phyloP scores from a whole-genome alignment of 2,888 invertebrate species.

The Electrophaes corylata region DNA sequence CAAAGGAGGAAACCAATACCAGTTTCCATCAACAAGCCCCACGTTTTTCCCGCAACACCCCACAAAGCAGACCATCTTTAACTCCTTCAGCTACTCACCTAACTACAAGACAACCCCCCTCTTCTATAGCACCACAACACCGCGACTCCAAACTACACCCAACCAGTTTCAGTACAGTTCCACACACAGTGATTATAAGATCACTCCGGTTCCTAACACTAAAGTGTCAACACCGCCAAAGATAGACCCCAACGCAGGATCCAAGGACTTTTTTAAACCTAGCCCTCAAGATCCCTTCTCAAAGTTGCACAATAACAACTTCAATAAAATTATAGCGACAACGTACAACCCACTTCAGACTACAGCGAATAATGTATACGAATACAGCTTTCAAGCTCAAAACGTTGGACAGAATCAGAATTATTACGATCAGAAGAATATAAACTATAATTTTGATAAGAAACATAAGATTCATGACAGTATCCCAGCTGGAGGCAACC shows the following conservation, averaged over 20 bases:
- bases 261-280: constrained; percentile 68
- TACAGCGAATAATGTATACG: constrained; percentile 62
- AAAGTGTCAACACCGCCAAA: constrained; percentile 66
- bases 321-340: constrained; percentile 66
- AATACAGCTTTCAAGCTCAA: constrained; percentile 59
- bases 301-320: constrained; percentile 56
- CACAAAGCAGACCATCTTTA: constrained; percentile 72
- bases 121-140: constrained; percentile 67
- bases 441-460: constrained; percentile 60
- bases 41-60: constrained; percentile 70
- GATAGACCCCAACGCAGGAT: constrained; percentile 67
- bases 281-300: constrained; percentile 78
- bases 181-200: constrained; percentile 68
- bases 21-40: constrained; percentile 66
- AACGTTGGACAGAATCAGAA: constrained; percentile 65
- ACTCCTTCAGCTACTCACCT: constrained; percentile 70
- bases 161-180: constrained; percentile 69
- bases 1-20: constrained; percentile 77
- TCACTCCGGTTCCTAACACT: constrained; percentile 75
- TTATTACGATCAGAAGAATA: constrained; percentile 48
- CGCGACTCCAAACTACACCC: constrained; percentile 61
- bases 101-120: constrained; percentile 66
- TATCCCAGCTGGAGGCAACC: constrained; percentile 65
- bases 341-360: constrained; percentile 72
- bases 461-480: constrained; percentile 68